These are phyloP conservation scores for Drosophila picticornis DNA, from an alignment of 2,888 invertebrate genomes.

Conservation along the genomic window DNA sequence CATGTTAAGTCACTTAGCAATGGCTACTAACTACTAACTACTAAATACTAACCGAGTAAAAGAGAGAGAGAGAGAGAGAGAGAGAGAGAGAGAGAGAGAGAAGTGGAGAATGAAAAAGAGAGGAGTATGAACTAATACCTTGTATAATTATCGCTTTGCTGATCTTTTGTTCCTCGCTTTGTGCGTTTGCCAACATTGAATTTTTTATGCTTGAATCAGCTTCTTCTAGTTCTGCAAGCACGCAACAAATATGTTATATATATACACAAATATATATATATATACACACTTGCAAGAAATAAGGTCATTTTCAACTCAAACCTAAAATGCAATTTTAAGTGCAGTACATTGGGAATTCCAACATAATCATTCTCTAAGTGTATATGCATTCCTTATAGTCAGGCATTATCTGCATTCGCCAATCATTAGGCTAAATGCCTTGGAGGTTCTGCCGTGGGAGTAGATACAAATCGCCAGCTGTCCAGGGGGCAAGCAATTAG, in stretches of 20 bases:
- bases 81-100: neutral
- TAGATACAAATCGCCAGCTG: constrained; percentile 56
- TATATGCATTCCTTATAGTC: neutral
- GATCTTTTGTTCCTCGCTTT: constrained; percentile 59
- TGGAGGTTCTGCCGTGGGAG: constrained; percentile 61
- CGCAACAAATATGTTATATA: constrained; percentile 55
- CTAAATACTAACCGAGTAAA: neutral
- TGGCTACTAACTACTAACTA: constrained; percentile 47
- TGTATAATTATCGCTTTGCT: constrained; percentile 79
- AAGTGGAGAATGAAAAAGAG: neutral
- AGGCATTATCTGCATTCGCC: constrained; percentile 62
- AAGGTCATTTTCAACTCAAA: neutral
- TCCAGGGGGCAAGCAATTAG: constrained; percentile 63
- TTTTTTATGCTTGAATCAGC: constrained; percentile 49
- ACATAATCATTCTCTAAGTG: constrained; percentile 2
- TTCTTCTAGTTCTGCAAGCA: constrained; percentile 55
- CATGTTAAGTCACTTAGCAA: constrained; percentile 73
- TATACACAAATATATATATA: neutral
- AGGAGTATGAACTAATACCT: constrained; percentile 69
- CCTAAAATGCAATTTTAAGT: neutral
- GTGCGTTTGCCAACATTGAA: constrained; percentile 66
- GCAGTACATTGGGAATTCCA: neutral
- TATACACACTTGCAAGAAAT: neutral
- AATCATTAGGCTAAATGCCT: constrained; percentile 73
- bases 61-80: neutral